These are phyloP conservation scores for Reinhardtius hippoglossoides DNA, from an alignment of 2,113 vertebrate genomes.

Conservation along the genomic window DNA sequence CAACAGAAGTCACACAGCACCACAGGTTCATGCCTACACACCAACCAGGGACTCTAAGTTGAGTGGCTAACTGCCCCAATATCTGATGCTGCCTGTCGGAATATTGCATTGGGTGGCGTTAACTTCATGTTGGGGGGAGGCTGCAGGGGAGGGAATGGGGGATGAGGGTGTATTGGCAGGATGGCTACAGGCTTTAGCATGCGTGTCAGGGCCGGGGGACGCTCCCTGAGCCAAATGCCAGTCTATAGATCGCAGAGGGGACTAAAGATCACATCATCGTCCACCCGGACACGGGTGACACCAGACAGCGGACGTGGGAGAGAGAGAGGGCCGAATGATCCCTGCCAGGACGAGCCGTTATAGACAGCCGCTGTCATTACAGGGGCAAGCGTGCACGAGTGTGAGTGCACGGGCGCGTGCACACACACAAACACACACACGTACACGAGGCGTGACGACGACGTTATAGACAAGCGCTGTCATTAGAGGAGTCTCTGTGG, in stretches of 20 bases:
- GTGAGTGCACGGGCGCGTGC: constrained; percentile 44
- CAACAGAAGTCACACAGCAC: not conserved
- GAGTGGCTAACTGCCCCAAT: constrained; percentile 15
- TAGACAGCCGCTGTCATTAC: constrained; percentile 83
- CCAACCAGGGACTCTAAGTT: constrained; percentile 48
- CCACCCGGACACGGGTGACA: constrained; percentile 94
- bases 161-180: constrained; percentile 81
- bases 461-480: constrained; percentile 97
- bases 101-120: constrained; percentile 85
- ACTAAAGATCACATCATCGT: constrained; percentile 99
- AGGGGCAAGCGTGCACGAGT: constrained; percentile 59
- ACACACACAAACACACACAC: constrained; percentile 52
- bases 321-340: constrained; percentile 91
- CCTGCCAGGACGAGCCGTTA: constrained; percentile 91
- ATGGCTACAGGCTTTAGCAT: constrained; percentile 89
- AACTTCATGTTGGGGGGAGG: constrained; percentile 79
- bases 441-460: constrained; percentile 83
- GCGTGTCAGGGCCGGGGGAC: constrained; percentile 82
- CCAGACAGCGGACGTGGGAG: constrained; percentile 72
- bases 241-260: constrained; percentile 97
- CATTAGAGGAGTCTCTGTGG: constrained; percentile 87
- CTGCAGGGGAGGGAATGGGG: constrained; percentile 5
- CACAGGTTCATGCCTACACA: not conserved
- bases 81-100: constrained; percentile 73
- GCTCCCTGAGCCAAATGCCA: constrained; percentile 98